Conservation (phyloP, 2,797 vertebrate species). For the Garrulus glandarius region DNA sequence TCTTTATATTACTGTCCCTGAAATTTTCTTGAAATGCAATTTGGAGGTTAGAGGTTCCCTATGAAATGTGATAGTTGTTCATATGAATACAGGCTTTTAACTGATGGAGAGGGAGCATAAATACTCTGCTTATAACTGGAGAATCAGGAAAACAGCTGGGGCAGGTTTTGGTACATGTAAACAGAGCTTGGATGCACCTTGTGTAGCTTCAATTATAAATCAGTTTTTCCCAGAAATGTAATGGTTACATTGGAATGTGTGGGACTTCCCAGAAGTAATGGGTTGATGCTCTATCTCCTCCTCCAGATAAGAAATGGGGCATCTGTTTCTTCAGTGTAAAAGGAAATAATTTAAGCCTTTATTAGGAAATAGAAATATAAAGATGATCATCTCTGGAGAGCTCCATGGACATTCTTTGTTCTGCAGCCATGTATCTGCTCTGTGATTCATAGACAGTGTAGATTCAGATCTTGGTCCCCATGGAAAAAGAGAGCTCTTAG, state of each 20-base stretch:
- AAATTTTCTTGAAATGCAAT: background rate
- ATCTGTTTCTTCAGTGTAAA: background rate
- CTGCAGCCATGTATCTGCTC: background rate
- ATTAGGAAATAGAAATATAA: constrained; percentile 7
- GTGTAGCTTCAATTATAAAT: background rate
- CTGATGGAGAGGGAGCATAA: background rate
- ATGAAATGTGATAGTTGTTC: background rate
- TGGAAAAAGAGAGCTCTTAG: background rate
- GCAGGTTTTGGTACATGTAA: background rate
- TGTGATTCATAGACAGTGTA: background rate
- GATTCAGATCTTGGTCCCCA: constrained; percentile 3
- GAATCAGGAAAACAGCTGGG: background rate
- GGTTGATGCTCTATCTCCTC: background rate
- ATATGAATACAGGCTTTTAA: background rate
- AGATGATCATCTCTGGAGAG: background rate
- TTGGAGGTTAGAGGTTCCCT: background rate
- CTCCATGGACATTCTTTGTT: background rate
- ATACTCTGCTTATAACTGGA: background rate
- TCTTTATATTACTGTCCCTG: background rate
- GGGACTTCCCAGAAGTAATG: background rate
- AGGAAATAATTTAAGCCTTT: background rate
- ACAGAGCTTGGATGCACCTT: background rate
- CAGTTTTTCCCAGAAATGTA: background rate
- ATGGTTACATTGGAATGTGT: background rate
- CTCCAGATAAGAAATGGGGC: background rate